A percentile compares a stretch with the other conserved stretches of the same genome.
Evolutionary conservation across 2,113 vertebrate genomes (phyloP).

Genomic region (Neogale vison): DNA sequence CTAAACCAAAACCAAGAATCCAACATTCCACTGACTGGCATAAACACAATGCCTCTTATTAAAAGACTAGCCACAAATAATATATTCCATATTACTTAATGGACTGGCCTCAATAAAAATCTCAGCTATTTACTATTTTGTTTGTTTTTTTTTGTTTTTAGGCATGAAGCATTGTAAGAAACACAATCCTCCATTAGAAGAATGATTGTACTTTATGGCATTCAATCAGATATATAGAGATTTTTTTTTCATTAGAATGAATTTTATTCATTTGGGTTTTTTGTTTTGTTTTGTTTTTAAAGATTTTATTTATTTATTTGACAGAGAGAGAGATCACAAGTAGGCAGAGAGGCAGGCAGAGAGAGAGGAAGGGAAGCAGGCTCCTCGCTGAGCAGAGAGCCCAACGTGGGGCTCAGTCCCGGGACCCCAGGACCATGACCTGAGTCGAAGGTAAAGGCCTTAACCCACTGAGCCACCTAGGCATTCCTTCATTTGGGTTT

Average conservation of each 20-base stretch:
- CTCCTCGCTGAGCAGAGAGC: no score
- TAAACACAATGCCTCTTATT: neutral
- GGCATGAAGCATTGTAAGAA: neutral
- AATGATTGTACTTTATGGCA: neutral
- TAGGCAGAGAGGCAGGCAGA: no score
- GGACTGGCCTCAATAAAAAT: neutral
- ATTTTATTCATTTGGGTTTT: neutral
- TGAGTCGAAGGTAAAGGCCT: no score
- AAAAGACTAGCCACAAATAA: neutral
- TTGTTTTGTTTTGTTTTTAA: neutral
- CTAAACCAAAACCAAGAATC: neutral
- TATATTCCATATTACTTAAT: neutral
- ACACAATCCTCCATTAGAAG: neutral
- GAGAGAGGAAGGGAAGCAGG: no score
- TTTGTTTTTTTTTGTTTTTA: neutral
- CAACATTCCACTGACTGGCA: neutral
- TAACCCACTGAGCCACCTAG: no score
- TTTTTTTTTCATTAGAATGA: neutral
- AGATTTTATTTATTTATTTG: no score
- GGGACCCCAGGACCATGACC: no score
- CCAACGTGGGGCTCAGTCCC: no score
- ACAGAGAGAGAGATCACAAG: no score
- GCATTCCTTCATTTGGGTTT: neutral
- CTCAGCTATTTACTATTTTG: neutral
- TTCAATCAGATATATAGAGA: neutral